phyloP scores from a whole-genome alignment of 2,113 vertebrate species.

The Elephas maximus region DNA sequence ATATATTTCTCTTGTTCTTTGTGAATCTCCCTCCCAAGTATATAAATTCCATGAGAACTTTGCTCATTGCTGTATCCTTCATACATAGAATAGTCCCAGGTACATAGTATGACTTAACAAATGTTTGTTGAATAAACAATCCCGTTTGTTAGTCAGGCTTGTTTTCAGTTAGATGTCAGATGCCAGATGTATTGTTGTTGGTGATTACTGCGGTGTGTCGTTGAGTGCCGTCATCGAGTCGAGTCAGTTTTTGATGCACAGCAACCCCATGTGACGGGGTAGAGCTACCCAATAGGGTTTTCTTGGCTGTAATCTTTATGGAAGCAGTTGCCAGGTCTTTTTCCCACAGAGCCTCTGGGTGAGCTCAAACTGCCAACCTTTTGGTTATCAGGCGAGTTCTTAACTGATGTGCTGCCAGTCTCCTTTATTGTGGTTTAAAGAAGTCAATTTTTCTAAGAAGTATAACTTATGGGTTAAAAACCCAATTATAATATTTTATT shows the following conservation, averaged over 20 bases:
- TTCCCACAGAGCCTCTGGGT: background rate
- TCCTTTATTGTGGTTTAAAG: background rate
- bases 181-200: background rate
- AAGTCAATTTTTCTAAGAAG: background rate
- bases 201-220: background rate
- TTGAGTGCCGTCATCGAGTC: background rate
- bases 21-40: background rate
- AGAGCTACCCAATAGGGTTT: background rate
- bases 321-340: background rate
- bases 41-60: background rate
- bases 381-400: background rate
- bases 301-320: background rate
- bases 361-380: background rate
- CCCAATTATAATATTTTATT: background rate
- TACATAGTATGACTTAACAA: background rate
- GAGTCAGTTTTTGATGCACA: background rate
- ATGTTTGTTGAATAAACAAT: background rate
- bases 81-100: background rate
- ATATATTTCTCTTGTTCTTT: background rate
- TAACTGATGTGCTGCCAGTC: background rate
- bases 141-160: background rate
- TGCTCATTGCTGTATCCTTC: background rate
- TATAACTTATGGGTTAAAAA: background rate
- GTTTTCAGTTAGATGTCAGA: background rate
- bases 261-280: background rate